Evolutionary conservation across 2,888 invertebrate species (phyloP).

Genomic region (Leptura quadrifasciata): DNA sequence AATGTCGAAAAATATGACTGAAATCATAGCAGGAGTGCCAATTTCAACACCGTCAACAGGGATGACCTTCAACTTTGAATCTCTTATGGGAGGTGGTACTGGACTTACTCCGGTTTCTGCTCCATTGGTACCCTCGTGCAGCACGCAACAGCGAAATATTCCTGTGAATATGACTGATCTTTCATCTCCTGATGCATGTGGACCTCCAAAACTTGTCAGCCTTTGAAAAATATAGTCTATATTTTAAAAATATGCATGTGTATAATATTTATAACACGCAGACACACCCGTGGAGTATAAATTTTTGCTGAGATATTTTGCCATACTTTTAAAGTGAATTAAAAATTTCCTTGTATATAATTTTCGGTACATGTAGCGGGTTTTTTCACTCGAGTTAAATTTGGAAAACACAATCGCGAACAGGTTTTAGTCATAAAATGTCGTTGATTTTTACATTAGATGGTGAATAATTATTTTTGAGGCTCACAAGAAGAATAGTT

Average conservation of each 20-base stretch:
- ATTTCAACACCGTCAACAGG: constrained; percentile 93
- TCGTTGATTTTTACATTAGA: too few species aligned
- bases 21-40: constrained; percentile 78
- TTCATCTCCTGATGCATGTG: constrained; percentile 84
- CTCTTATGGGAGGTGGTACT: constrained; percentile 94
- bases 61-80: constrained; percentile 92
- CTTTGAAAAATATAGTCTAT: constrained; percentile 77
- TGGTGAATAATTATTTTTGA: too few species aligned
- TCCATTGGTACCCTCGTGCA: constrained; percentile 83
- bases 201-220: constrained; percentile 86
- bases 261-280: constrained; percentile 4
- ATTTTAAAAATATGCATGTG: background rate
- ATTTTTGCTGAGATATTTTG: too few species aligned
- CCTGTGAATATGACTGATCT: constrained; percentile 74
- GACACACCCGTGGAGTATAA: too few species aligned
- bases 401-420: background rate
- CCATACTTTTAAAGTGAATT: too few species aligned
- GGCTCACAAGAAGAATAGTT: too few species aligned
- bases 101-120: constrained; percentile 91
- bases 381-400: background rate
- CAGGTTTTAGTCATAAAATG: too few species aligned
- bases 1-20: constrained; percentile 66
- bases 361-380: too few species aligned
- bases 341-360: too few species aligned
- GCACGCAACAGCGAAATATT: constrained; percentile 85